Conservation (phyloP, 1,140 invertebrate genomes). For the Dinoponera quadriceps region DNA sequence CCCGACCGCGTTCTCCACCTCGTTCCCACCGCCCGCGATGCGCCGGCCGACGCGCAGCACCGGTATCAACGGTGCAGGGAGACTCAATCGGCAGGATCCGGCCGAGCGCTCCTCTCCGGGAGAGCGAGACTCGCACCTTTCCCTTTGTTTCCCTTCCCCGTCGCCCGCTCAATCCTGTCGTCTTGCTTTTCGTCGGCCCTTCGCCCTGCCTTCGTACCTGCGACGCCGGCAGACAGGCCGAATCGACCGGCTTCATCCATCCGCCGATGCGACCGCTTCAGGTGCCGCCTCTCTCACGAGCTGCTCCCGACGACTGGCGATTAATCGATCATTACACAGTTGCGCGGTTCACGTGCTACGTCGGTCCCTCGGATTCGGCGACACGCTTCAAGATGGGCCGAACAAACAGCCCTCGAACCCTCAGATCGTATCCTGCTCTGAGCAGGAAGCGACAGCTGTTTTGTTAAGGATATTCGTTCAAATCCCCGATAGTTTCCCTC, state of each 20-base stretch:
- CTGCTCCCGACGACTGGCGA: not conserved
- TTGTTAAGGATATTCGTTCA: not conserved
- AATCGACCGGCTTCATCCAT: not conserved
- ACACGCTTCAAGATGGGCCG: too few species aligned
- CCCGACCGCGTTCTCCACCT: conserved; percentile 68
- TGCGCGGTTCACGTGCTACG: not conserved
- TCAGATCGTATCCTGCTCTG: too few species aligned
- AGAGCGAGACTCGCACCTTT: not conserved
- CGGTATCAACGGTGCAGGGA: conserved; percentile 29
- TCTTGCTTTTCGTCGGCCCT: conserved; percentile 65
- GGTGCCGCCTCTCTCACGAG: conserved; percentile 24
- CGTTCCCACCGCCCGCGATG: conserved; percentile 44
- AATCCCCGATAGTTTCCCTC: not conserved
- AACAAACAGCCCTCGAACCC: too few species aligned
- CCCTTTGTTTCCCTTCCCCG: not conserved
- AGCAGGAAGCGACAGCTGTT: not conserved
- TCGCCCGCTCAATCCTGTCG: conserved; percentile 72
- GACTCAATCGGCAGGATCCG: conserved; percentile 65
- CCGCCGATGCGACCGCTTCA: conserved; percentile 5
- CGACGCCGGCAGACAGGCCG: not conserved
- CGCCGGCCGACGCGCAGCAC: conserved; percentile 20
- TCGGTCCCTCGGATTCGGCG: too few species aligned
- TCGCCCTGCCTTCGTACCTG: not conserved
- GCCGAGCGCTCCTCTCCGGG: conserved; percentile 16
- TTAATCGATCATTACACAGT: conserved; percentile 34